These are phyloP conservation scores for Anaspis maculata DNA, from an alignment of 2,888 invertebrate species.

Conservation along the genomic window DNA sequence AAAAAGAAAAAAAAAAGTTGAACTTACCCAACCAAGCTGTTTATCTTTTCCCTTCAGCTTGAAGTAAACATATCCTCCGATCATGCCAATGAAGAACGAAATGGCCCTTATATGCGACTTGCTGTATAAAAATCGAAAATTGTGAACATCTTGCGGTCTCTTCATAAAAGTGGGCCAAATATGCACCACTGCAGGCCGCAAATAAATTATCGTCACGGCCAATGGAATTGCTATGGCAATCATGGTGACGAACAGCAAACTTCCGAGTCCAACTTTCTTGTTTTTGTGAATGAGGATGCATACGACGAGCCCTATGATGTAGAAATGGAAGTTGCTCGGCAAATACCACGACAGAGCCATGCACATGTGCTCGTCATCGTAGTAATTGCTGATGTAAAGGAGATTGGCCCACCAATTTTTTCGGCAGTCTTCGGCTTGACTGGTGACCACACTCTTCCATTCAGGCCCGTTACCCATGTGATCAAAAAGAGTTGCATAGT, in stretches of 20 bases:
- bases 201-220: conserved; percentile 44
- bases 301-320: conserved; percentile 47
- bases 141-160: conserved; percentile 45
- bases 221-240: conserved; percentile 47
- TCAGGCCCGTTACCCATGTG: conserved; percentile 53
- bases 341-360: conserved; percentile 61
- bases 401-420: conserved; percentile 57
- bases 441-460: conserved; percentile 47
- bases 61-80: conserved; percentile 47
- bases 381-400: conserved; percentile 53
- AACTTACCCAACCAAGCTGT: conserved; percentile 34
- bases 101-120: conserved; percentile 53
- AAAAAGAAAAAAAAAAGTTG: too few relatives aligned
- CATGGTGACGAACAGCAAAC: conserved; percentile 36
- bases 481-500: conserved; percentile 47
- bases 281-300: conserved; percentile 42
- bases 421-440: conserved; percentile 47
- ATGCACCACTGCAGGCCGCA: conserved; percentile 46
- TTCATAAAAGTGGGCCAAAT: conserved; percentile 50
- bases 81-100: conserved; percentile 52
- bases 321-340: conserved; percentile 63
- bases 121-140: conserved; percentile 50
- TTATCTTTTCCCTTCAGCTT: conserved; percentile 28
- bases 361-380: conserved; percentile 51
- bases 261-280: conserved; percentile 39